Evolutionary conservation across 2,888 invertebrate species (phyloP).

Genomic region (Ornithoptera alexandrae): DNA sequence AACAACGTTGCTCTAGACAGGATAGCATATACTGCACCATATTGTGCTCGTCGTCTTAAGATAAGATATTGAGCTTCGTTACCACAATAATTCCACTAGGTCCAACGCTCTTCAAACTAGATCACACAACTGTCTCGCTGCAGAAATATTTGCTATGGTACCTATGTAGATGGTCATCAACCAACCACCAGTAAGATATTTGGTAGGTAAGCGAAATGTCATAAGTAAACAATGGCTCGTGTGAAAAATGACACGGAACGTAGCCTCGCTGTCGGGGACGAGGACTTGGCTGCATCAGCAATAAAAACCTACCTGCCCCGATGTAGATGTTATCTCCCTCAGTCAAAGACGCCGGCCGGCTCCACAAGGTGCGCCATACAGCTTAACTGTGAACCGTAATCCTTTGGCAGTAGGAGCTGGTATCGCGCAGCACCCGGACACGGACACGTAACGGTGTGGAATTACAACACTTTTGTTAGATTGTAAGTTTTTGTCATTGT

Average conservation of each 20-base stretch:
- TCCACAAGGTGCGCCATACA: constrained; percentile 36
- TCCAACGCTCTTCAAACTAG: too few relatives aligned
- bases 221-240: constrained; percentile 10
- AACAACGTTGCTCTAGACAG: too few relatives aligned
- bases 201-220: constrained; percentile 4
- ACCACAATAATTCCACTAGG: too few relatives aligned
- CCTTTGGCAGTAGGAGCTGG: constrained; percentile 28
- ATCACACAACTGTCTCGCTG: too few relatives aligned
- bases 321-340: constrained; percentile 73
- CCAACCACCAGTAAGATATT: too few relatives aligned
- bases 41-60: too few relatives aligned
- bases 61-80: too few relatives aligned
- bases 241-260: constrained; percentile 24
- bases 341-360: constrained; percentile 74
- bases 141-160: too few relatives aligned
- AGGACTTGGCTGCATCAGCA: constrained; percentile 45
- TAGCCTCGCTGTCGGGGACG: constrained; percentile 25
- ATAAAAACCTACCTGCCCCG: constrained; percentile 74
- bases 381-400: constrained; percentile 40
- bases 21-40: too few relatives aligned
- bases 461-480: constrained; percentile 75
- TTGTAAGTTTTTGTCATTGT: constrained; percentile 72
- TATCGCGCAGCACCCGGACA: constrained; percentile 32
- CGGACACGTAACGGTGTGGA: constrained; percentile 67
- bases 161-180: too few relatives aligned